phyloP scores from a whole-genome alignment of 2,113 vertebrate species.

The Triplophysa siluroides region DNA sequence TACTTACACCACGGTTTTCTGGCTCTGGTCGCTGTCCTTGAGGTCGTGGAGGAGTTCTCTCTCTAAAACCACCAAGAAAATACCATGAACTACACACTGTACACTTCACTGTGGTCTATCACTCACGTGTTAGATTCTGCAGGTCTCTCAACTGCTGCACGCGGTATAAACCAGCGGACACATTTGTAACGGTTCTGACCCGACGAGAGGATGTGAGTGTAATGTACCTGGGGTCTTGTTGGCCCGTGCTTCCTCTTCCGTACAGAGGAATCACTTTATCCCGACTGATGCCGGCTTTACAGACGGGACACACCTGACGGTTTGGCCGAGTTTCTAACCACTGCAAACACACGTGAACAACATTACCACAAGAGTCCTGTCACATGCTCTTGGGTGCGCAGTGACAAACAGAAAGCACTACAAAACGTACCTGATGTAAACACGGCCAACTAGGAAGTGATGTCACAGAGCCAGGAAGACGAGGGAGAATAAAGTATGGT shows the following conservation, averaged over 20 bases:
- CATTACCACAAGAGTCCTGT: not conserved
- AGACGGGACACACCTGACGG: conserved; percentile 97
- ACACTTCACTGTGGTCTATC: not conserved
- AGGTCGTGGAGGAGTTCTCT: conserved; percentile 95
- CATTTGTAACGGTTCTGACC: no score
- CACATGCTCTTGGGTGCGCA: no score
- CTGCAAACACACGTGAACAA: conserved; percentile 62
- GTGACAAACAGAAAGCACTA: not conserved
- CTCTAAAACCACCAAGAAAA: conserved; percentile 73
- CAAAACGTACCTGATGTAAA: conserved; percentile 89
- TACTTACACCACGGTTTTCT: conserved; percentile 94
- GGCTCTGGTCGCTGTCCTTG: conserved; percentile 98
- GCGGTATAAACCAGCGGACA: no score
- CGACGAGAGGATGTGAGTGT: no score
- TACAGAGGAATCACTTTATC: conserved; percentile 98
- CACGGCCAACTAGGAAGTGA: conserved; percentile 87
- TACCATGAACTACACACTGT: conserved; percentile 3
- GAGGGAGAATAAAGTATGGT: conserved; percentile 49
- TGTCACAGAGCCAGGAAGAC: not conserved
- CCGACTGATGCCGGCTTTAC: conserved; percentile 96
- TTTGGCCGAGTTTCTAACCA: conserved; percentile 97
- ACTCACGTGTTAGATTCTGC: not conserved
- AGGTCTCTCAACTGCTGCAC: no score
- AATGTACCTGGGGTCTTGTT: conserved; percentile 93
- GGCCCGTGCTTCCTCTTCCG: conserved; percentile 92